Evolutionary conservation across 2,113 vertebrate species (phyloP), one percentile per base, ranked within the genome.

Genomic region (Cinclus mexicanus): DNA sequence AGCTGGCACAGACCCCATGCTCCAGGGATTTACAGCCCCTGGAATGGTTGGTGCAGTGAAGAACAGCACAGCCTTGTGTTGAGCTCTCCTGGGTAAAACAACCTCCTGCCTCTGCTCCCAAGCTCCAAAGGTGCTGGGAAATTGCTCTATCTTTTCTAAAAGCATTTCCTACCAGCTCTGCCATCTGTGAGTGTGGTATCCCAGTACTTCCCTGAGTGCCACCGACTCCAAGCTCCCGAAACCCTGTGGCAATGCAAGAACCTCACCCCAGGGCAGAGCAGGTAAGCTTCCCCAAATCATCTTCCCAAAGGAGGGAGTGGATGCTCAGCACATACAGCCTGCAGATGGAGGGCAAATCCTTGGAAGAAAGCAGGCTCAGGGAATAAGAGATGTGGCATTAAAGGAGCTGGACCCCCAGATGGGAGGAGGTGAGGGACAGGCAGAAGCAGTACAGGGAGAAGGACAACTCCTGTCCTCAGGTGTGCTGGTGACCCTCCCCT

Each of bases 351-450:
- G 63, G 59, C n/a, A 87, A 64, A 41, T 18, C 76, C 81, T 53
- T 2, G 2, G 70, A 68, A 70, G 63, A 49, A 49, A 83, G 61
- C 39, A 71, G 60, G 53, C 53, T 89, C 44, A 2, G 5, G 47
- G 35, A 83, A 42, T 28, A 35, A 37, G 26, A 39, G 60, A 55
- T 1, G 1, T 8, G n/a, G 65, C 20, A 5, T 11, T 41, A 69
- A 24, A 1, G 0, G 47, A 87, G 60, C 53, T 25, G 39, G 28
- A 77, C 35, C 2, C 33, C 13, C 4, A 0, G 29, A 7, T 4
- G 2, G 26, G 16, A 22, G n/a, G 52, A 78, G 50, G 50, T 21
- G n/a, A 46, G 50, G 71, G 37, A 21, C 35, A 28, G 85, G 60
- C 60, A 77, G 59, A 49, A 26, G 20, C 22, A 19, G 5, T 2